Evolutionary conservation across 1,140 invertebrate species (phyloP).

Genomic region (Cyrtorhinus lividipennis): DNA sequence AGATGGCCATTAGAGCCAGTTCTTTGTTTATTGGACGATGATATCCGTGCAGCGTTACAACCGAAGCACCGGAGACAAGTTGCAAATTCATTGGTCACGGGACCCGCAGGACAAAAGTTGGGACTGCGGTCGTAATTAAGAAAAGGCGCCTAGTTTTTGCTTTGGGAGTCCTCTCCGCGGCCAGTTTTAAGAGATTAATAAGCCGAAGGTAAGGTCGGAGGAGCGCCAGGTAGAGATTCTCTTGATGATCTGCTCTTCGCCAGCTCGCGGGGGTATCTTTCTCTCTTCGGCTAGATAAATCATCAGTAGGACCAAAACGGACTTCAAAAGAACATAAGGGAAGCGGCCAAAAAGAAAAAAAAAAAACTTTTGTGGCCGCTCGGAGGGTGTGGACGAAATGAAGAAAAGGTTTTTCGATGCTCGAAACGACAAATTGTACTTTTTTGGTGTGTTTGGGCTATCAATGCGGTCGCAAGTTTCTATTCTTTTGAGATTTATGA

Average conservation of each 20-base stretch:
- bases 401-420: background rate
- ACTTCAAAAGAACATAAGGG: background rate
- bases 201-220: background rate
- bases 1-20: background rate
- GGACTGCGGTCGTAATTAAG: background rate
- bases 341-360: background rate
- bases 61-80: background rate
- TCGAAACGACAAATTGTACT: background rate
- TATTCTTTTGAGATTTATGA: too few species aligned
- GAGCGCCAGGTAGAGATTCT: background rate
- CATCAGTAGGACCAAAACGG: background rate
- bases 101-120: background rate
- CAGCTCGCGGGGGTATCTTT: background rate
- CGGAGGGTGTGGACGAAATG: background rate
- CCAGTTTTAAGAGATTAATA: constrained; percentile 8
- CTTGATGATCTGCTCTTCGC: background rate
- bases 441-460: background rate
- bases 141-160: background rate
- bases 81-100: constrained; percentile 9
- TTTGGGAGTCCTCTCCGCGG: background rate
- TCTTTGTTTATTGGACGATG: constrained; percentile 1
- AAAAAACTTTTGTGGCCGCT: background rate
- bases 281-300: background rate
- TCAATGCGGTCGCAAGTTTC: too few species aligned
- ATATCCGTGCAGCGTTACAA: background rate